phyloP scores from a whole-genome alignment of 2,888 invertebrate species.

The Pseudoips prasinana region DNA sequence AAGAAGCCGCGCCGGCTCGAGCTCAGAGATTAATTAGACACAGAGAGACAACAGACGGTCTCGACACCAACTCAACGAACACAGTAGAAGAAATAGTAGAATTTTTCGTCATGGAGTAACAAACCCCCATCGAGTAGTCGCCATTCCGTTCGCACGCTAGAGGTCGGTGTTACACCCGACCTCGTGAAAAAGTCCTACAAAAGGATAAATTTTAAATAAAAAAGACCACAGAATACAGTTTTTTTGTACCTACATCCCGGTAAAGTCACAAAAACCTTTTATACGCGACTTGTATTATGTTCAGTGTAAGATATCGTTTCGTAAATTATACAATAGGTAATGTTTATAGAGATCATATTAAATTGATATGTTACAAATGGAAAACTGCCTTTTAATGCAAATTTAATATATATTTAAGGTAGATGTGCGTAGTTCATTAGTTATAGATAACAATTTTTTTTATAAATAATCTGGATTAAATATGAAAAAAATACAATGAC shows the following conservation, averaged over 20 bases:
- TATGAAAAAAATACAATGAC: no score
- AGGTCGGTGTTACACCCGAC: slow-evolving; percentile 55
- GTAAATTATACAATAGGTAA: slow-evolving; percentile 74
- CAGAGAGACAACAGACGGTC: slow-evolving; percentile 96
- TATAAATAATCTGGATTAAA: no score
- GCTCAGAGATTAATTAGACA: slow-evolving; percentile 86
- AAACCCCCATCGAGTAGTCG: slow-evolving; percentile 88
- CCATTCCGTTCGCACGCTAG: slow-evolving; percentile 50
- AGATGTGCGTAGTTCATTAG: no score
- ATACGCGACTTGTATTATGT: slow-evolving; percentile 50
- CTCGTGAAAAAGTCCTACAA: slow-evolving; percentile 39
- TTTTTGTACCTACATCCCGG: slow-evolving; percentile 58
- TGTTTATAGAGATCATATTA: slow-evolving; percentile 78
- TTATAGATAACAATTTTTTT: no score
- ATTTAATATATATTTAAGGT: no score
- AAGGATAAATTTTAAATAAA: slow-evolving; percentile 46
- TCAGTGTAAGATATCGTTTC: slow-evolving; percentile 64
- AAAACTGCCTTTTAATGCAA: slow-evolving; percentile 69
- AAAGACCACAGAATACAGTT: slow-evolving; percentile 43
- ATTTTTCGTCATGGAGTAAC: slow-evolving; percentile 99
- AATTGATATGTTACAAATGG: slow-evolving; percentile 78
- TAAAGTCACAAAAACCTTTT: slow-evolving; percentile 31
- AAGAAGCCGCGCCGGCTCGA: slow-evolving; percentile 91
- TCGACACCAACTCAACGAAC: slow-evolving; percentile 92
- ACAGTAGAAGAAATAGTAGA: slow-evolving; percentile 97